Conservation (phyloP, 2,888 invertebrate genomes). For the Athalia circularis region DNA sequence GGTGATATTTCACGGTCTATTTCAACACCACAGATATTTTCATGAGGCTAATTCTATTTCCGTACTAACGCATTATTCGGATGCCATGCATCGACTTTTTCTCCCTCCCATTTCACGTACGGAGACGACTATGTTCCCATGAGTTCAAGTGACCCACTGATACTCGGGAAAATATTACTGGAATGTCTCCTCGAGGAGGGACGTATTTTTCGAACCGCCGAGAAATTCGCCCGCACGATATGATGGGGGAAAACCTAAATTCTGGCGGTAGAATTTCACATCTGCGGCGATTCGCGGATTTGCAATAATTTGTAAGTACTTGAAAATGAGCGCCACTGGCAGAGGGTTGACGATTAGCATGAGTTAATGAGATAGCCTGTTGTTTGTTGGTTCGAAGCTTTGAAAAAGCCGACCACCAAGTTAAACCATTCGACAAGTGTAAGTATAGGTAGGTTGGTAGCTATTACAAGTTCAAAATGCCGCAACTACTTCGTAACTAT, state of each 20-base stretch:
- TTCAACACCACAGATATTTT: slow-evolving; percentile 53
- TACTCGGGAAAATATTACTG: no score
- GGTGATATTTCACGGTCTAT: slow-evolving; percentile 60
- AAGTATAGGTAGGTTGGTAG: slow-evolving; percentile 1
- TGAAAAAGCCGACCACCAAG: slow-evolving; percentile 54
- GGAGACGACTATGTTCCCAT: no score
- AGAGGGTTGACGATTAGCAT: slow-evolving; percentile 54
- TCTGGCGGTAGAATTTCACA: not conserved
- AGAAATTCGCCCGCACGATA: no score
- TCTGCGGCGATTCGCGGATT: not conserved
- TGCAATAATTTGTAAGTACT: not conserved
- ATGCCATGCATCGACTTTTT: not conserved
- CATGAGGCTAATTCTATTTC: slow-evolving; percentile 62
- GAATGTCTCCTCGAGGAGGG: no score
- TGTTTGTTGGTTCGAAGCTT: slow-evolving; percentile 47
- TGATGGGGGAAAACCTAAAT: no score
- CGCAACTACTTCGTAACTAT: not conserved
- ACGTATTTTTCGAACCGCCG: no score
- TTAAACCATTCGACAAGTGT: slow-evolving; percentile 37
- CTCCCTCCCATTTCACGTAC: not conserved
- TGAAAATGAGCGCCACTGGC: slow-evolving; percentile 20
- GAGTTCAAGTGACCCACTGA: no score
- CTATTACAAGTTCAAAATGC: slow-evolving; percentile 7
- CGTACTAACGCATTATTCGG: slow-evolving; percentile 49
- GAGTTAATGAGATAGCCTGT: slow-evolving; percentile 54